phyloP scores from a whole-genome alignment of 2,113 vertebrate genomes.

The Formicarius rufipectus region DNA sequence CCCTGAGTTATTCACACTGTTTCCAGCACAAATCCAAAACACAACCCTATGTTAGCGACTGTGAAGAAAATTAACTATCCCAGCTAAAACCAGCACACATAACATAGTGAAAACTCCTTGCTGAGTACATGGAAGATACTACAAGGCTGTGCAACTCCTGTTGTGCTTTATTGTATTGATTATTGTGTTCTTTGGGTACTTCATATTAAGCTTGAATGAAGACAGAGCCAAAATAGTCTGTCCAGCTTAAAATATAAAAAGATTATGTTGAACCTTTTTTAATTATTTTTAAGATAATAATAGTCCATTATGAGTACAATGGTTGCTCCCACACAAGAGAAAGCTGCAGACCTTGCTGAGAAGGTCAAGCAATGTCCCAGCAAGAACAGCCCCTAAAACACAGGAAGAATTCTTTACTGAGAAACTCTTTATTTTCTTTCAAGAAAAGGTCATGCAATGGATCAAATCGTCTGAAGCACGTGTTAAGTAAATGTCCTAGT shows the following conservation, averaged over 20 bases:
- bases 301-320: not conserved
- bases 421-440: not conserved
- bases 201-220: not conserved
- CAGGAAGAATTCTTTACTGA: not conserved
- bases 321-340: not conserved
- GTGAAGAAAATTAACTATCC: not conserved
- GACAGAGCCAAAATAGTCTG: not conserved
- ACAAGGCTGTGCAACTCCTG: not conserved
- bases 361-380: not conserved
- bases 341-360: not conserved
- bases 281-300: not conserved
- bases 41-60: not conserved
- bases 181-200: not conserved
- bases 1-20: not conserved
- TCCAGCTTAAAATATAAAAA: not conserved
- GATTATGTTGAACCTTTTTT: not conserved
- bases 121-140: not conserved
- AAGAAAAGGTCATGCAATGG: not conserved
- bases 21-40: not conserved
- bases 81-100: not conserved
- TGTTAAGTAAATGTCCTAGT: not conserved
- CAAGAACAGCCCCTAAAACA: not conserved
- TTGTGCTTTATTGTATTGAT: not conserved
- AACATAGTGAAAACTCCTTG: not conserved
- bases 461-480: not conserved